Base-by-base conservation (phyloP, 2,888 invertebrate genomes). In the Macrophya alboannulata region DNA sequence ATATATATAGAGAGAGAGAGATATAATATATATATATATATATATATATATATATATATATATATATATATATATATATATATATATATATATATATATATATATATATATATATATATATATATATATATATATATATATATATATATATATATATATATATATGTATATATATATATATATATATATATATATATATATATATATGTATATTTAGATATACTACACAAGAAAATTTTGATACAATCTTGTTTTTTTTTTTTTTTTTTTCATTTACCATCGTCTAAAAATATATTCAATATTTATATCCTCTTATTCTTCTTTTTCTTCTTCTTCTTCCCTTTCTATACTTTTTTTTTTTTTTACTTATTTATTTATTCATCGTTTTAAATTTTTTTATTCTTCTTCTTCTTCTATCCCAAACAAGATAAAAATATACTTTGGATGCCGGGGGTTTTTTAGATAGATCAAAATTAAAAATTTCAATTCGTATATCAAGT, bases 231-330 rank as follows among this genome's bases (percentile, higher is more conserved):
- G 37, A 25, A 68, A 72, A 72, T 72, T 10, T 43, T 40, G 45
- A 74, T 74, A 74, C 74, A 45, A 74, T 74, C 10, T 9, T 43
- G 5, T 45, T 45, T 25, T 48, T 15, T 37, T 40, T 17, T 6
- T 37, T 40, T 31, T 43, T 59, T 37, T 10, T 31, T 71, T 71
- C 71, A 21, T 21, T n/a, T 12, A 68, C 31, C 15, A n/a, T 37
- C 21, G 74, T 74, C 25, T 74, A 74, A 74, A 74, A 74, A 74
- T 74, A 74, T 74, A 45, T 45, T n/a, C 71, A 71, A 74, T 74
- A 21, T 40, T 21, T 21, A 74, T 74, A 9, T 21, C 15, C 21
- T 74, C 17, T 10, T n/a, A 45, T 74, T 74, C 15, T 68, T 68
- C 17, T 74, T 4, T 21, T 45, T 74, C 9, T 21, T 74, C n/a